Evolutionary conservation across 1,140 invertebrate genomes (phyloP).

Genomic region (Octopus sinensis): DNA sequence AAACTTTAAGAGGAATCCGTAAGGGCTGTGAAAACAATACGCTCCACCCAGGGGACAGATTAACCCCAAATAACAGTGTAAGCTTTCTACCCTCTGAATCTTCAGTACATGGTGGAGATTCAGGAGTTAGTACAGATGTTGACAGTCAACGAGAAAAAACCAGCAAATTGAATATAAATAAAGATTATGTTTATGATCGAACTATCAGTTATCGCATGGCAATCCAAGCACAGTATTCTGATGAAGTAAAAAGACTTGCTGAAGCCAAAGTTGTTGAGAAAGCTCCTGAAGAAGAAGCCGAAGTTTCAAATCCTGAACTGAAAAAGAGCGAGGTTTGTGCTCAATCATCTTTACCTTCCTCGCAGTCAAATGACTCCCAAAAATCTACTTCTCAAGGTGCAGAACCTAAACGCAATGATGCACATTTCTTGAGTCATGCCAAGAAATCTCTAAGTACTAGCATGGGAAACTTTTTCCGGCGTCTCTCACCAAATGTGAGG

Average conservation of each 20-base stretch:
- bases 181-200: slow-evolving; percentile 33
- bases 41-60: neutral
- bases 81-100: neutral
- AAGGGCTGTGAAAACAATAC: neutral
- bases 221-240: slow-evolving; percentile 31
- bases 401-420: neutral
- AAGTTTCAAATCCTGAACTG: neutral
- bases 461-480: slow-evolving; percentile 43
- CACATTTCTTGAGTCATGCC: slow-evolving; percentile 14
- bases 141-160: neutral
- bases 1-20: neutral
- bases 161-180: slow-evolving; percentile 21
- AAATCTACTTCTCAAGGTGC: neutral
- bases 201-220: slow-evolving; percentile 37
- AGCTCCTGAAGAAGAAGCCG: neutral
- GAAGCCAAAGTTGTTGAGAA: slow-evolving; percentile 26
- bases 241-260: slow-evolving; percentile 29
- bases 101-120: neutral
- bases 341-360: neutral
- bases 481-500: slow-evolving; percentile 36
- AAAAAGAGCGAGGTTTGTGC: neutral
- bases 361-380: neutral
- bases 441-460: slow-evolving; percentile 40
- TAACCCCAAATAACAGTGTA: neutral
- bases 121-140: neutral